Base-by-base conservation (phyloP, 2,797 vertebrate species). In the Syngnathus acus region DNA sequence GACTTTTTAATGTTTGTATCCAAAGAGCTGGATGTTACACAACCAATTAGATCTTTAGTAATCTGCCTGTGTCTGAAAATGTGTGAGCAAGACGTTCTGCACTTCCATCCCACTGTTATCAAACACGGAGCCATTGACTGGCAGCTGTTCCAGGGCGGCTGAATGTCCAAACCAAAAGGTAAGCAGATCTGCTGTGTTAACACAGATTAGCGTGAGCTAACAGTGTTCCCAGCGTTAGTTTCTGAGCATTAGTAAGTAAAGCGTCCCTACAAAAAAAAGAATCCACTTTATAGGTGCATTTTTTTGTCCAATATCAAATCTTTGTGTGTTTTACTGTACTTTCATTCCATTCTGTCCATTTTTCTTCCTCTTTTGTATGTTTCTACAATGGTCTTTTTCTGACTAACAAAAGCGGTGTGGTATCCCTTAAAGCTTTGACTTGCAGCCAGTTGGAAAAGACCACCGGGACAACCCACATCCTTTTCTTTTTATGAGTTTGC, bases 401-500 rank as follows among this genome's bases (percentile, higher is more conserved):
- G 39, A 71, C 55, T 17, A 37, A 32, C 73, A 63, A 64, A 50
- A 51, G 66, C 39, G 65, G 42, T 51, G 68, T 63, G 76, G 70
- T 77, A 72, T 84, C 71, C 80, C 78, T 75, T 67, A 74, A 71
- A 73, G 66, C 65, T 51, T 72, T 66, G 70, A 76, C 70, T 66
- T 61, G 54, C 40, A 61, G 81, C 80, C 80, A 81, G 68, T 69
- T 85, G 84, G 85, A 85, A 66, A 69, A 0, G 64, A 64, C 75
- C 74, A 81, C 76, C 78, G 73, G 76, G 71, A 76, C 76, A 77
- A 66, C 82, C 78, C 73, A 75, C 82, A 80, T 77, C 74, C 70
- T 82, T 84, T 82, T 77, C 75, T 82, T 87, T 84, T 87, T 80
- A 84, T 74, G 70, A 78, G 72, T 79, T 83, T 79, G 79, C 77